phyloP scores from a whole-genome alignment of 2,113 vertebrate species.

The Pollimyrus isidori region DNA sequence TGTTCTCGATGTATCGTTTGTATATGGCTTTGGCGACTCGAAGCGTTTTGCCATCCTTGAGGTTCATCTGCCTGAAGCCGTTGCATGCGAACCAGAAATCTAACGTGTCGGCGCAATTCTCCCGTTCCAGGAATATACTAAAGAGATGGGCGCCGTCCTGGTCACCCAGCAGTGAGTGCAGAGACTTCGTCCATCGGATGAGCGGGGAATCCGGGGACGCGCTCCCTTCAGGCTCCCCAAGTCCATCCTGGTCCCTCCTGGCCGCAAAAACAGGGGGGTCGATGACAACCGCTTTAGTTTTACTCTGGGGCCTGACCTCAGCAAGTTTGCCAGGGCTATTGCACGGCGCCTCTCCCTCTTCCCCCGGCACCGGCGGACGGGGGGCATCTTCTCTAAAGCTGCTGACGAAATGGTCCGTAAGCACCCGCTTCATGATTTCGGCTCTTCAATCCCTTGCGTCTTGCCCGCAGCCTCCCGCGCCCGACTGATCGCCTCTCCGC shows the following conservation, averaged over 20 bases:
- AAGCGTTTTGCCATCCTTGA: slow-evolving; percentile 89
- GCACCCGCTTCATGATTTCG: slow-evolving; percentile 82
- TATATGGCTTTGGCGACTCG: slow-evolving; percentile 94
- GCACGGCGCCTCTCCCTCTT: slow-evolving; percentile 82
- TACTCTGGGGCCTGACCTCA: slow-evolving; percentile 63
- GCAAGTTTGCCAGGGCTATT: slow-evolving; percentile 61
- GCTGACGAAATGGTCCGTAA: slow-evolving; percentile 75
- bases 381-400: slow-evolving; percentile 98
- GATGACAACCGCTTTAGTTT: slow-evolving; percentile 48
- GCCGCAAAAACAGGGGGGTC: slow-evolving; percentile 61
- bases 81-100: slow-evolving; percentile 99
- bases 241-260: slow-evolving; percentile 83
- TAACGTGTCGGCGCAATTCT: slow-evolving; percentile 89
- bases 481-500: slow-evolving; percentile 70
- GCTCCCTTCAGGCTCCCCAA: slow-evolving; percentile 92
- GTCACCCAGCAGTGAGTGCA: slow-evolving; percentile 88
- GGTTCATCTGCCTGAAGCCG: slow-evolving; percentile 97
- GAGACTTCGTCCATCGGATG: slow-evolving; percentile 87
- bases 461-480: slow-evolving; percentile 52
- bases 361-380: slow-evolving; percentile 89
- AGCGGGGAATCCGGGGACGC: slow-evolving; percentile 90
- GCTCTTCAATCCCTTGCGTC: slow-evolving; percentile 32
- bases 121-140: slow-evolving; percentile 86
- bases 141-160: slow-evolving; percentile 94
- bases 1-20: slow-evolving; percentile 94